A percentile compares a stretch with the other conserved stretches of the same genome.
Conservation (phyloP, 2,797 vertebrate genomes). For the Pseudochromis fuscus region DNA sequence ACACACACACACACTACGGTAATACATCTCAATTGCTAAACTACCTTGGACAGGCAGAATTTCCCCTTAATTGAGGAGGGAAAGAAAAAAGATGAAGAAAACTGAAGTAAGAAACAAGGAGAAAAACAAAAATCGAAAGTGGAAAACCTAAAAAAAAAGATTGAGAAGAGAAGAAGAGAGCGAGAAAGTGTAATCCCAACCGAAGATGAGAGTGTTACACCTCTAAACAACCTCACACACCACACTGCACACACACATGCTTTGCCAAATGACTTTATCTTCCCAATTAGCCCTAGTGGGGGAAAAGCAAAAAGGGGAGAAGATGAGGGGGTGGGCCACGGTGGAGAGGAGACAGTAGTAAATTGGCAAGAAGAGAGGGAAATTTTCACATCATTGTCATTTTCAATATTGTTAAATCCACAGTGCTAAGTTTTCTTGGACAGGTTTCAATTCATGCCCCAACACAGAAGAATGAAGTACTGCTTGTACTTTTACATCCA, state of each 20-base stretch:
- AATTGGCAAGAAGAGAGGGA: slow-evolving; percentile 24
- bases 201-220: slow-evolving; percentile 66
- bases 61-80: slow-evolving; percentile 27
- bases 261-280: slow-evolving; percentile 73
- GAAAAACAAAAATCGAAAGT: not conserved
- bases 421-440: slow-evolving; percentile 14
- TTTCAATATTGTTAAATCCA: slow-evolving; percentile 32
- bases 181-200: slow-evolving; percentile 39
- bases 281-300: slow-evolving; percentile 66
- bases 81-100: not conserved
- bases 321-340: not conserved
- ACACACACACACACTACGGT: not conserved
- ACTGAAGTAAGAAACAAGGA: not conserved
- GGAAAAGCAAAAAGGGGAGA: slow-evolving; percentile 28
- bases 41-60: slow-evolving; percentile 48
- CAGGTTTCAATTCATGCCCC: slow-evolving; percentile 27
- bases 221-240: slow-evolving; percentile 63
- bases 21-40: slow-evolving; percentile 56
- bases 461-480: slow-evolving; percentile 25
- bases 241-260: slow-evolving; percentile 22
- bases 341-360: slow-evolving; percentile 7
- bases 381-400: slow-evolving; percentile 17
- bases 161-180: not conserved
- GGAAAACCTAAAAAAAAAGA: slow-evolving; percentile 24
- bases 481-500: slow-evolving; percentile 18